Evolutionary conservation across 2,797 vertebrate species (phyloP).

Genomic region (Hypotaenidia okinawae): DNA sequence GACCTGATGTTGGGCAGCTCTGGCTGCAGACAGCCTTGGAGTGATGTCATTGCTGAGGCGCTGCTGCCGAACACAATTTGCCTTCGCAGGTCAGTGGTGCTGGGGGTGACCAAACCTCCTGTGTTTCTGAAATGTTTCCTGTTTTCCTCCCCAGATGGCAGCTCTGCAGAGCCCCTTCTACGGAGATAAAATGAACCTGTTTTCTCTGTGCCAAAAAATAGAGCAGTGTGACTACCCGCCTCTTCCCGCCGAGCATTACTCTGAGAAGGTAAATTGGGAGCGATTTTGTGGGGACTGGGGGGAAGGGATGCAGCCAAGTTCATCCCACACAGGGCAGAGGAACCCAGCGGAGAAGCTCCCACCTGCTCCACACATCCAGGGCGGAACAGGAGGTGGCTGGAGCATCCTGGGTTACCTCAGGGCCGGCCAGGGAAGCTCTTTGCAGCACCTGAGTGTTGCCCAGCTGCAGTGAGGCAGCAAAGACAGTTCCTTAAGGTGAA

Average conservation of each 20-base stretch:
- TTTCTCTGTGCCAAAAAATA: constrained; percentile 89
- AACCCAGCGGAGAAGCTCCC: background rate
- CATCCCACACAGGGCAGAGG: background rate
- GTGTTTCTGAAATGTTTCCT: background rate
- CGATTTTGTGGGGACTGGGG: background rate
- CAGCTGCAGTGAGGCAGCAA: background rate
- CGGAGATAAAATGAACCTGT: constrained; percentile 90
- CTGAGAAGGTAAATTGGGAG: constrained; percentile 81
- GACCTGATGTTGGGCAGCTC: accelerated
- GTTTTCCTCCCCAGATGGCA: constrained; percentile 80
- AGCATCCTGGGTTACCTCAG: background rate
- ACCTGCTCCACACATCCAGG: background rate
- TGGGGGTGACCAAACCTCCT: background rate
- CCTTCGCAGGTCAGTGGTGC: background rate
- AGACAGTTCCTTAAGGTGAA: background rate
- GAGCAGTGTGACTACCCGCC: constrained; percentile 89
- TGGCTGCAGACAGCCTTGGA: background rate
- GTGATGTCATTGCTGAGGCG: background rate
- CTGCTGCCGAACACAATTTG: background rate
- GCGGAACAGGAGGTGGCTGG: background rate
- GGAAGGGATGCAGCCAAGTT: background rate
- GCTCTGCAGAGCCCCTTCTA: constrained; percentile 90
- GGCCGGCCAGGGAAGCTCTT: background rate
- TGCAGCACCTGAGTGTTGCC: background rate
- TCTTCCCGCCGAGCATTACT: constrained; percentile 86